A percentile compares a stretch with the other conserved stretches of the same genome.
phyloP scores from a whole-genome alignment of 2,113 vertebrate species.

The Chiloscyllium plagiosum region DNA sequence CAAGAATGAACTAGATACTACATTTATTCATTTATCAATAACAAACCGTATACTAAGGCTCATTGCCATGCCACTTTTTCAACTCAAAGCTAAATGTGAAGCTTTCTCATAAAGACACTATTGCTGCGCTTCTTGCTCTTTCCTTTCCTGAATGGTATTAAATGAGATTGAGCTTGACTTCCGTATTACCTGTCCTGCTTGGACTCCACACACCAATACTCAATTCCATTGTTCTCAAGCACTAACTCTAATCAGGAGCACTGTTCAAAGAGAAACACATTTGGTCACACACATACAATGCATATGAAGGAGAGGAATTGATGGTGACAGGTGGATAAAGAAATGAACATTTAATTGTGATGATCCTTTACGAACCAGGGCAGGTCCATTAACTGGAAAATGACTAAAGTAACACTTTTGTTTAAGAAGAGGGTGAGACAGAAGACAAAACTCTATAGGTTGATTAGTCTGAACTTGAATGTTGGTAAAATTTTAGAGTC shows the following conservation, averaged over 20 bases:
- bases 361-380: too few species aligned
- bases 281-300: background rate
- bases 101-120: background rate
- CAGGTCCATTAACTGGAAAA: too few species aligned
- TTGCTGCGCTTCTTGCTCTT: background rate
- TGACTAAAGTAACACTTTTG: too few species aligned
- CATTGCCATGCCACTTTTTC: background rate
- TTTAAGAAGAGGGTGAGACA: too few species aligned
- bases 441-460: too few species aligned
- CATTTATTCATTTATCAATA: background rate
- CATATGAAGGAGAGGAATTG: background rate
- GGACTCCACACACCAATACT: background rate
- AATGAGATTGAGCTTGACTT: background rate
- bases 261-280: too few species aligned
- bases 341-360: background rate
- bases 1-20: too few species aligned
- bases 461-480: too few species aligned
- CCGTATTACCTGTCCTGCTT: background rate
- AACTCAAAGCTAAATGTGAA: too few species aligned
- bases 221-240: background rate
- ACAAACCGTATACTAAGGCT: background rate
- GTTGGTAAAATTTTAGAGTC: too few species aligned
- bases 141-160: background rate
- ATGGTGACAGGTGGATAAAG: background rate
- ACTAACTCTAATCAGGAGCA: background rate